phyloP scores from a whole-genome alignment of 2,113 vertebrate genomes.

The Menidia beryllina region DNA sequence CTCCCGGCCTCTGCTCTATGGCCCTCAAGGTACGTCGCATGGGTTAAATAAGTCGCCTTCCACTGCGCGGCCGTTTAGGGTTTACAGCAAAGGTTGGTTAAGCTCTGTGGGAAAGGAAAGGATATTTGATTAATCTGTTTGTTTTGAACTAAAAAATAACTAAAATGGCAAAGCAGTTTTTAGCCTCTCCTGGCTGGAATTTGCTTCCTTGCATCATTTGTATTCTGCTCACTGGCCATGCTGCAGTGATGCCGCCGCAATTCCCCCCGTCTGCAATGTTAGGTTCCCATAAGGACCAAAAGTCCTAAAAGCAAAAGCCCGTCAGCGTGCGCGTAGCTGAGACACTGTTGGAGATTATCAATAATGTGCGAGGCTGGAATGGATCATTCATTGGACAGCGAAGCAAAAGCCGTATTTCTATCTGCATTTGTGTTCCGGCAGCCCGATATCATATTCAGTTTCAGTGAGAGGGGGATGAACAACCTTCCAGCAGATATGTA shows the following conservation, averaged over 20 bases:
- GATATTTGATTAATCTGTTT: slow-evolving; percentile 54
- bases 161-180: slow-evolving; percentile 20
- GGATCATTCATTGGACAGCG: no score
- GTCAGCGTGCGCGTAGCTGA: no score
- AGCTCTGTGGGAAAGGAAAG: slow-evolving; percentile 58
- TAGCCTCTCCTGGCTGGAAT: not conserved
- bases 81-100: slow-evolving; percentile 36
- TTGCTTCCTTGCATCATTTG: not conserved
- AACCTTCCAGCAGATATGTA: no score
- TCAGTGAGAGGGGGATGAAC: no score
- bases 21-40: slow-evolving; percentile 76
- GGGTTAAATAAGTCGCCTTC: slow-evolving; percentile 23
- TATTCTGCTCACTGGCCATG: slow-evolving; percentile 2
- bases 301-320: no score
- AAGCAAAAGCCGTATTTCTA: no score
- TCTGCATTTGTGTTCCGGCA: no score
- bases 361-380: not conserved
- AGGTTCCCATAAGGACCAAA: not conserved
- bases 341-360: not conserved
- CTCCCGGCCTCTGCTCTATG: slow-evolving; percentile 67
- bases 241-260: not conserved
- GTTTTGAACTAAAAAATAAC: slow-evolving; percentile 39
- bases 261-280: not conserved
- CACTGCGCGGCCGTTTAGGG: slow-evolving; percentile 4
- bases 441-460: no score